Evolutionary conservation across 2,797 vertebrate species (phyloP).

Genomic region (Podarcis siculus): DNA sequence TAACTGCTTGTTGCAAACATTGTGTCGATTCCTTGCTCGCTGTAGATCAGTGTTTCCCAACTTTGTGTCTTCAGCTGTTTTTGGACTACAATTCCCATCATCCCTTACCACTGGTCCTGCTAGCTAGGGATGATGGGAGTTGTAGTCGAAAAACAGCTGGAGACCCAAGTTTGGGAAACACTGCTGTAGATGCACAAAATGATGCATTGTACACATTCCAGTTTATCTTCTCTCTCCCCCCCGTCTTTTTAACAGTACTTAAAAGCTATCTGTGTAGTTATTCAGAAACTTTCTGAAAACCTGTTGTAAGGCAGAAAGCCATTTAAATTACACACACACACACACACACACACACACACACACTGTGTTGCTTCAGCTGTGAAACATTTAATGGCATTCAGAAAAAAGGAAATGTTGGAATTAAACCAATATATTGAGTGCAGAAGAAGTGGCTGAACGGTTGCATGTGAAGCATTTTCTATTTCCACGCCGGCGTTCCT

Average conservation of each 20-base stretch:
- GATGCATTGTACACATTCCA: neutral
- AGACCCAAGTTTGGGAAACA: no score
- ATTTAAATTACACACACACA: neutral
- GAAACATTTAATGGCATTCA: neutral
- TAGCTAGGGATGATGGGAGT: no score
- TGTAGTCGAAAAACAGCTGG: no score
- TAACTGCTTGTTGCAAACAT: neutral
- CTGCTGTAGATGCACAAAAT: no score
- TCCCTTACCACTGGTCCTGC: no score
- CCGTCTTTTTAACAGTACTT: neutral
- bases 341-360: no score
- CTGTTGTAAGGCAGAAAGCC: neutral
- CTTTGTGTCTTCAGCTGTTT: no score
- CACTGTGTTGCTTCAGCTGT: neutral
- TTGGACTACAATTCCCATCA: no score
- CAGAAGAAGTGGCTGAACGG: neutral
- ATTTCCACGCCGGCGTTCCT: neutral
- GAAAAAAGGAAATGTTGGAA: neutral
- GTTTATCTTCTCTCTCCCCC: no score
- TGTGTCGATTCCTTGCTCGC: neutral
- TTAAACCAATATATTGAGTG: neutral
- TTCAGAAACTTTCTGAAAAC: neutral
- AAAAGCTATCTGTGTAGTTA: neutral
- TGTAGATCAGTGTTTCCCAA: no score
- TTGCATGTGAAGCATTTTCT: slow-evolving; percentile 11